Evolutionary conservation across 2,113 vertebrate species (phyloP), one percentile per base, ranked within the genome.

Genomic region (Galbula dea): DNA sequence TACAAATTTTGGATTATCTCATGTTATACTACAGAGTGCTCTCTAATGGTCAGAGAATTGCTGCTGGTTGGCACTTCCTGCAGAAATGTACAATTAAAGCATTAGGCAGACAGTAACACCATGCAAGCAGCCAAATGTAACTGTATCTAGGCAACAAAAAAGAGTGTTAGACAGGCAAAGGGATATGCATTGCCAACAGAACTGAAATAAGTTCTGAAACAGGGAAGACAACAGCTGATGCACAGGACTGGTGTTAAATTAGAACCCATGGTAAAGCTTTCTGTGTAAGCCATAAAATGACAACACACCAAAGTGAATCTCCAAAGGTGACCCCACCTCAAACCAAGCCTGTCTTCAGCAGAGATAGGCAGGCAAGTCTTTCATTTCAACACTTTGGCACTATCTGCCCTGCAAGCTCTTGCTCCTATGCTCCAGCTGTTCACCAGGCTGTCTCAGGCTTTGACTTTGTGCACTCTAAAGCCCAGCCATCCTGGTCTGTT

Each of bases 121-220:
- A 46, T 11, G 16, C 62, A 93, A 94, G 90, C 11, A 57, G 86
- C 41, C 90, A 86, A 94, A 95, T 1, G 23, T 68, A 92, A 80
- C 67, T 0, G 74, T 96, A 79, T 89, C 71, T 19, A 96, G 74
- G 86, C 95, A 95, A 93, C 91, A 80, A 91, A 71, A n/a, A 61
- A 41, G 37, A 94, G 80, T 11, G 29, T 78, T 43, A 94, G 89
- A 85, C 61, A 83, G 54, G 43, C 36, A 0, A 65, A 72, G 5
- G 71, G 49, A 48, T 68, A 27, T 17, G 43, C 67, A 49, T 4
- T 90, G 90, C 83, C 71, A 88, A 72, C 32, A 55, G 62, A 67
- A 82, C 73, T 32, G 43, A 83, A 77, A 15, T 54, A 90, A 83
- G 58, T 73, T 62, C 1, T 0, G 0, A 87, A 94, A n/a, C n/a